phyloP scores from a whole-genome alignment of 1,140 invertebrate species.

The Monochamus saltuarius region DNA sequence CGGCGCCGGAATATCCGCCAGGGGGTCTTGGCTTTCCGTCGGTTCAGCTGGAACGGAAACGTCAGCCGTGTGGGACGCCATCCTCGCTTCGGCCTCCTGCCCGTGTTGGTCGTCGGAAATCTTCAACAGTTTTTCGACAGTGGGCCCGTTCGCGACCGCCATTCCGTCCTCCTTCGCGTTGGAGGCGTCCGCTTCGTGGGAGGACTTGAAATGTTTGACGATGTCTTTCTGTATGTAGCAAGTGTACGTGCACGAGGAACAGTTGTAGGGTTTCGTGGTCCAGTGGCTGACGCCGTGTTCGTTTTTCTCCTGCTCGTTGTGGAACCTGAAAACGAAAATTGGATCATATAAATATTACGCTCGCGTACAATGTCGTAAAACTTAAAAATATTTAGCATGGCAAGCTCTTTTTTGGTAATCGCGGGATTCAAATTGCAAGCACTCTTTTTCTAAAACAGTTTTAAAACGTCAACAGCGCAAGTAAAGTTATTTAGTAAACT shows the following conservation, averaged over 20 bases:
- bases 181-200: not conserved
- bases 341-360: not conserved
- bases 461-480: no score
- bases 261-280: not conserved
- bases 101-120: not conserved
- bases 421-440: no score
- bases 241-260: not conserved
- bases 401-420: no score
- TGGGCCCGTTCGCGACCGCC: slow-evolving; percentile 1
- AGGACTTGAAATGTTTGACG: not conserved
- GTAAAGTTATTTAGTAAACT: no score
- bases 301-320: slow-evolving; percentile 9
- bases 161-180: not conserved
- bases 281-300: slow-evolving; percentile 15
- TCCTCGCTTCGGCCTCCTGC: no score
- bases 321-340: slow-evolving; percentile 7
- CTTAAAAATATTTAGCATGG: no score
- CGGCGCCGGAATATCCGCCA: not conserved
- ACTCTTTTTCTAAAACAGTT: no score
- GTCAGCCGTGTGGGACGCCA: not conserved
- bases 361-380: no score
- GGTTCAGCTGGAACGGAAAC: not conserved
- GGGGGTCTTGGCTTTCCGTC: not conserved
- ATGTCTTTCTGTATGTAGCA: not conserved
- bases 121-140: slow-evolving; percentile 1